Evolutionary conservation across 2,888 invertebrate genomes (phyloP).

Genomic region (Hoplodrina ambigua): DNA sequence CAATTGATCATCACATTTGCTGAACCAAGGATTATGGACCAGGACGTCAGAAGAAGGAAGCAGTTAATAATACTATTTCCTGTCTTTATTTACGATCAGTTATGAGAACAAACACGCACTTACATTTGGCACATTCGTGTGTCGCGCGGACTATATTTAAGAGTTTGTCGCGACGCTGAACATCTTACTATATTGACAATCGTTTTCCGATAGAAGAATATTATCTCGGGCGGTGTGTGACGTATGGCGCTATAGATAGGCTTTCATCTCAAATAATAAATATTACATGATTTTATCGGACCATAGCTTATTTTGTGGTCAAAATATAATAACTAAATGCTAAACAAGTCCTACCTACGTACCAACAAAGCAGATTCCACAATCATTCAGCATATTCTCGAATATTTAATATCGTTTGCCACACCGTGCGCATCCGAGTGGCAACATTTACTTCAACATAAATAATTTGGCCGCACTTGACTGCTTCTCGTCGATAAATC

Average conservation of each 20-base stretch:
- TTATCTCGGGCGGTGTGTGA: conserved; percentile 14
- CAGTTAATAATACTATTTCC: background rate
- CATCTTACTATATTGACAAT: conserved; percentile 24
- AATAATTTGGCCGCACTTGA: conserved; percentile 47
- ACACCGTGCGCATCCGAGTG: conserved; percentile 21
- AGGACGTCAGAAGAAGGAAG: background rate
- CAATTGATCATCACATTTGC: conserved; percentile 16
- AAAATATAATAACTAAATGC: conserved; percentile 3
- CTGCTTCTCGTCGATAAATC: conserved; percentile 54
- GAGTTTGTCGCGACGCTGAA: conserved; percentile 15
- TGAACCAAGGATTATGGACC: background rate
- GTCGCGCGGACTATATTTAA: conserved; percentile 10
- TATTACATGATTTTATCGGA: conserved; percentile 9
- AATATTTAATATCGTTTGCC: conserved; percentile 11
- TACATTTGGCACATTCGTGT: background rate
- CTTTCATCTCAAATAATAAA: conserved; percentile 9
- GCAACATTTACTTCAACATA: conserved; percentile 38
- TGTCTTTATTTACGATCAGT: background rate
- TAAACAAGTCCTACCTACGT: background rate
- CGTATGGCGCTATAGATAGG: conserved; percentile 15
- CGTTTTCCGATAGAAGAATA: conserved; percentile 26
- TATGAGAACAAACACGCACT: background rate
- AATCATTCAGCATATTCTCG: background rate
- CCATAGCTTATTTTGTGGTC: background rate
- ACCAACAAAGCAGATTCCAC: background rate